Base-by-base conservation (phyloP, 2,888 invertebrate genomes). In the Mythimna lalbum region DNA sequence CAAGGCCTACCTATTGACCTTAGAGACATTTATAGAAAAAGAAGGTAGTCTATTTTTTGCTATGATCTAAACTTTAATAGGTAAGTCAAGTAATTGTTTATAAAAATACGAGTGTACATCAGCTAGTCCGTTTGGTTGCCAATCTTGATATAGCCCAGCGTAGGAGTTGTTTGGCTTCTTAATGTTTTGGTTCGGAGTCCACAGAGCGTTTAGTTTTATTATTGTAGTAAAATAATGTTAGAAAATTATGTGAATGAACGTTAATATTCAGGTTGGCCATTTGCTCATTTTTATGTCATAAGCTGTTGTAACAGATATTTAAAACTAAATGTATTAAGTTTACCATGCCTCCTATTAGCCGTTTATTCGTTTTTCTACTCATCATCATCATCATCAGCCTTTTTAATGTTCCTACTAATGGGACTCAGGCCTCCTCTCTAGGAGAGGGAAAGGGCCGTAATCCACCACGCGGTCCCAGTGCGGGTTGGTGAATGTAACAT, bases 91-190 rank as follows among this genome's bases (percentile, higher is more conserved):
- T 68, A 61, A 47, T 27, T 63, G 61, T 61, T 67, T 50, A 70
- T 72, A 60, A 67, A 77, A 63, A 57, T 53, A 17, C 43, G 43
- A 52, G 69, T 62, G 66, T 66, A 68, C 64, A 64, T 50, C 49
- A 53, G 23, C 59, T 33, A 53, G 27, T 81, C n/a, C 49, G 61
- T 72, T 65, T 66, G 31, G 60, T 70, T 83, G 84, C 84, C 83
- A 83, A 77, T 80, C 80, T 74, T 49, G 23, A 75, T 80, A 73
- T 80, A 80, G 80, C 39, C 47, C 27, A 4, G 73, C 59, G 82
- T 83, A 62, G 83, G 84, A 21, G 73, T 21, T 72, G 71, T 73
- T 71, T 67, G 59, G 56, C 62, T 71, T 78, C 23, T n/a, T 3
- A 19, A 43, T 81, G 69, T 81, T 78, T 78, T 81, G 67, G 49